Evolutionary conservation across 2,113 vertebrate species (phyloP).

Genomic region (Eira barbara): DNA sequence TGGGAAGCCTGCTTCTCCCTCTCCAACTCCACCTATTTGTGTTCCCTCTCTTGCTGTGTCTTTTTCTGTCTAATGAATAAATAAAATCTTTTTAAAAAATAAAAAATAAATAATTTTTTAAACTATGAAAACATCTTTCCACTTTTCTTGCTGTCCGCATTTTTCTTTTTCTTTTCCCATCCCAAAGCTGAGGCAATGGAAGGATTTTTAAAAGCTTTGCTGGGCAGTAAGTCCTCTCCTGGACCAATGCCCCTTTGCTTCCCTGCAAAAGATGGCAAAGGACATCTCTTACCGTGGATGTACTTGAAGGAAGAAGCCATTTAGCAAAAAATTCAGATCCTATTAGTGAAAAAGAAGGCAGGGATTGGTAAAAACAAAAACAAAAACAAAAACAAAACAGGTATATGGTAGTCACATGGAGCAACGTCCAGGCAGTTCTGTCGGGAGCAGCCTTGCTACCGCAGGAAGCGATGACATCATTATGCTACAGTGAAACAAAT

Average conservation of each 20-base stretch:
- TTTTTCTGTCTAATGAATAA: too few relatives aligned
- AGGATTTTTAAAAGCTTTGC: background rate
- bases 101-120: background rate
- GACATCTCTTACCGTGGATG: background rate
- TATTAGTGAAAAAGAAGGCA: background rate
- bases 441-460: background rate
- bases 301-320: background rate
- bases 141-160: background rate
- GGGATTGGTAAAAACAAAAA: background rate
- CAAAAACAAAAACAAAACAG: background rate
- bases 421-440: fast-evolving
- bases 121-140: background rate
- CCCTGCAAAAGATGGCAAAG: background rate
- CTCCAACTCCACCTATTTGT: too few relatives aligned
- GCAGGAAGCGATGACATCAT: background rate
- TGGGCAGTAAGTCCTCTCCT: fast-evolving
- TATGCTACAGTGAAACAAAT: fast-evolving
- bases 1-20: too few relatives aligned
- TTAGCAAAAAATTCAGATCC: background rate
- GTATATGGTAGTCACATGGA: background rate
- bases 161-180: background rate
- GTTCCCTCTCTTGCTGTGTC: too few relatives aligned
- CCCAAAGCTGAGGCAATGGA: background rate
- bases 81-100: too few relatives aligned
- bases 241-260: background rate